Evolutionary conservation across 2,888 invertebrate genomes (phyloP).

Genomic region (Blastobasis adustella): DNA sequence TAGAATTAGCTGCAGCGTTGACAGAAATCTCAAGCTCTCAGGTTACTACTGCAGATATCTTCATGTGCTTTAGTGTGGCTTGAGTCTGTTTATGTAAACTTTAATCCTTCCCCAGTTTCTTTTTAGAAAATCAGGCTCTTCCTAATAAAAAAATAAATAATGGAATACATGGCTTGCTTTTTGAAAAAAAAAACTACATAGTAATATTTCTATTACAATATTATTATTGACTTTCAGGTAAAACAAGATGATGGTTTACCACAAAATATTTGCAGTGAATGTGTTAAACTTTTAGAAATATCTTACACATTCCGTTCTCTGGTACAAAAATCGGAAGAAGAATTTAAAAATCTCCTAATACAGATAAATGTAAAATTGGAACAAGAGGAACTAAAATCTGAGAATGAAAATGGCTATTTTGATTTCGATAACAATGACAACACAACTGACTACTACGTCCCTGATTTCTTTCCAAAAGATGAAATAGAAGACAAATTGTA

Average conservation of each 20-base stretch:
- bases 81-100: too few species aligned
- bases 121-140: too few species aligned
- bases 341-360: slow-evolving; percentile 33
- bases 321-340: slow-evolving; percentile 40
- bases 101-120: too few species aligned
- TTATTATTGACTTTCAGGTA: slow-evolving; percentile 32
- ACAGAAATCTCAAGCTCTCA: slow-evolving; percentile 43
- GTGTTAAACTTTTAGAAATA: slow-evolving; percentile 62
- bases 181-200: too few species aligned
- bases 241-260: slow-evolving; percentile 73
- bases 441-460: slow-evolving; percentile 17
- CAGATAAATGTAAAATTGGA: slow-evolving; percentile 27
- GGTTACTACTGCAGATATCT: slow-evolving; percentile 23
- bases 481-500: slow-evolving; percentile 24
- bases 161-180: too few species aligned
- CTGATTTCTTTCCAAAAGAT: slow-evolving; percentile 17
- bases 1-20: slow-evolving; percentile 43
- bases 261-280: slow-evolving; percentile 73
- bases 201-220: too few species aligned
- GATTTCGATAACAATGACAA: slow-evolving; percentile 16
- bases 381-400: slow-evolving; percentile 22
- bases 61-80: too few species aligned
- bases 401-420: background rate
- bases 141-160: too few species aligned
- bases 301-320: slow-evolving; percentile 56